Conservation (phyloP, 2,888 invertebrate species). For the Caenorhabditis japonica region DNA sequence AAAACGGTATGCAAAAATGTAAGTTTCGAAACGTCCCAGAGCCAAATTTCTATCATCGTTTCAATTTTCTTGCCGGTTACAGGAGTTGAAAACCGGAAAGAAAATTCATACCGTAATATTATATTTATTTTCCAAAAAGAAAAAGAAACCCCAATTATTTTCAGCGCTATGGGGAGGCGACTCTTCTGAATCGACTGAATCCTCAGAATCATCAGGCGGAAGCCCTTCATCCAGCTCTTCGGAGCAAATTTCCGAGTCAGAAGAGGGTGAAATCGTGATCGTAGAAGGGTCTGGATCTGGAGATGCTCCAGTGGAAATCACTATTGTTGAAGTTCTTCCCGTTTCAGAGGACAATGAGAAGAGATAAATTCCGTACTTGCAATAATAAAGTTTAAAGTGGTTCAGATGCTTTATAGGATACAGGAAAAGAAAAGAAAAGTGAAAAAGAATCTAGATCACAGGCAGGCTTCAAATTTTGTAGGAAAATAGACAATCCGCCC, state of each 20-base stretch:
- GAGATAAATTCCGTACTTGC: too few species aligned
- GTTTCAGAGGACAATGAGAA: slow-evolving; percentile 27
- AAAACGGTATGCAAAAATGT: too few species aligned
- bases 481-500: slow-evolving; percentile 2
- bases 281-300: slow-evolving; percentile 18
- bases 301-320: background rate
- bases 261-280: slow-evolving; percentile 1
- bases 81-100: too few species aligned
- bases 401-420: slow-evolving; percentile 11
- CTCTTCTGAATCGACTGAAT: background rate
- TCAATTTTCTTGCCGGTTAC: too few species aligned
- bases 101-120: too few species aligned
- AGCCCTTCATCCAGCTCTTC: too few species aligned
- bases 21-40: too few species aligned
- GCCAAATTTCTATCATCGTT: too few species aligned
- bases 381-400: slow-evolving; percentile 15
- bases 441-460: slow-evolving; percentile 25
- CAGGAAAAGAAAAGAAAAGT: slow-evolving; percentile 4
- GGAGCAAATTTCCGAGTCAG: background rate
- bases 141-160: too few species aligned
- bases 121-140: too few species aligned
- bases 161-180: background rate
- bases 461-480: too few species aligned
- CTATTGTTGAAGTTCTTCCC: background rate
- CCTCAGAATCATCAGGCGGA: too few species aligned